These are phyloP conservation scores for Morone chrysops DNA, from an alignment of 2,113 vertebrate genomes.

Conservation along the genomic window DNA sequence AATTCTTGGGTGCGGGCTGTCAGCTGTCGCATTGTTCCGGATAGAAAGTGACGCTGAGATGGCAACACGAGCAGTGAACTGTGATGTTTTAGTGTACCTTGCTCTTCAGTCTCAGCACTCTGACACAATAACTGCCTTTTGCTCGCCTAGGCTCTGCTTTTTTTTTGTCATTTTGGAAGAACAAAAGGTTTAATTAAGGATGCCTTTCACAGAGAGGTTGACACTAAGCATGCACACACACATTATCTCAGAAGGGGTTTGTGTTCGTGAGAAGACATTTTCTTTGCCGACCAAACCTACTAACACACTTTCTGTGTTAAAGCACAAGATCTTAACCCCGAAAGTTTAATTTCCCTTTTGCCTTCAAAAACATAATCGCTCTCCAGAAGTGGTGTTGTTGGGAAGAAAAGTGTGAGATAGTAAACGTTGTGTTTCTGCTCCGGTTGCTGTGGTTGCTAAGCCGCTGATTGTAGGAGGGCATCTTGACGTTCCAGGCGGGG, in stretches of 20 bases:
- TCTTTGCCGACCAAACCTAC: constrained; percentile 32
- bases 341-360: constrained; percentile 29
- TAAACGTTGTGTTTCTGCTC: constrained; percentile 45
- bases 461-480: constrained; percentile 65
- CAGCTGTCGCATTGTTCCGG: constrained; percentile 91
- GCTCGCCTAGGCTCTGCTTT: constrained; percentile 55
- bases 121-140: constrained; percentile 83
- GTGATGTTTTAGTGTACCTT: constrained; percentile 84
- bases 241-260: constrained; percentile 49
- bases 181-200: constrained; percentile 84
- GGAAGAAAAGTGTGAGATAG: constrained; percentile 25
- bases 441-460: constrained; percentile 57
- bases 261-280: constrained; percentile 39
- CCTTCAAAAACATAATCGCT: constrained; percentile 46
- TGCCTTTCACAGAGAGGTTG: constrained; percentile 66
- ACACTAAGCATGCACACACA: constrained; percentile 53
- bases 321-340: constrained; percentile 17
- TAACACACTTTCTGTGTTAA: constrained; percentile 32
- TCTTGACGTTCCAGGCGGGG: constrained; percentile 68
- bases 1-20: constrained; percentile 91
- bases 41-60: constrained; percentile 86
- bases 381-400: constrained; percentile 16
- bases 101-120: constrained; percentile 73
- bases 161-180: constrained; percentile 71
- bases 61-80: constrained; percentile 85